Conservation (phyloP, 2,797 vertebrate genomes). For the Austrolebias charrua region DNA sequence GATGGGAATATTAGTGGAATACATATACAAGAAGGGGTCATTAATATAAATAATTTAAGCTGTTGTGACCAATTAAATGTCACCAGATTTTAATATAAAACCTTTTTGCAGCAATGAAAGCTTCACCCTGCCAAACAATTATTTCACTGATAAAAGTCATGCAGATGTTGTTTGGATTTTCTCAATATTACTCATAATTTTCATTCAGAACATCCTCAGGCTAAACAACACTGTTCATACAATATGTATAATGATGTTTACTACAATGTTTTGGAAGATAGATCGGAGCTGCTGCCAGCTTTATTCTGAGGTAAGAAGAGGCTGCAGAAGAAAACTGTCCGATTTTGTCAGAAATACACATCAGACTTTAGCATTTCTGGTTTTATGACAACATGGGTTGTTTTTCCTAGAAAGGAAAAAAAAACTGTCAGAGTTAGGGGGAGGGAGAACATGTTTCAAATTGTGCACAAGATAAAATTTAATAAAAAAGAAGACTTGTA, state of each 20-base stretch:
- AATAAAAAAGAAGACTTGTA: too few species aligned
- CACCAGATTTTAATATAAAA: constrained; percentile 5
- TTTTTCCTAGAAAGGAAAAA: too few species aligned
- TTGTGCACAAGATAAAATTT: too few species aligned
- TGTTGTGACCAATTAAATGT: constrained; percentile 37
- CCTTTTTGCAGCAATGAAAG: constrained; percentile 12
- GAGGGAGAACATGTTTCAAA: too few species aligned
- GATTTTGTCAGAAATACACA: constrained; percentile 31
- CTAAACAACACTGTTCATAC: constrained; percentile 40
- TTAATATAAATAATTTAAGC: constrained; percentile 12
- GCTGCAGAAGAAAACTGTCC: constrained; percentile 28
- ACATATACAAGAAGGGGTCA: constrained; percentile 7
- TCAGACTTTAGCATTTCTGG: constrained; percentile 19
- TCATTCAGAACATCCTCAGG: constrained; percentile 33
- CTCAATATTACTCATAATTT: constrained; percentile 24
- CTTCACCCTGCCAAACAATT: constrained; percentile 6
- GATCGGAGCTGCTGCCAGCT: constrained; percentile 35
- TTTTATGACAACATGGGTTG: constrained; percentile 12
- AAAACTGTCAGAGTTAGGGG: too few species aligned
- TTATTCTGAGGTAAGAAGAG: constrained; percentile 9
- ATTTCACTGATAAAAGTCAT: constrained; percentile 25
- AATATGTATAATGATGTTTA: constrained; percentile 45
- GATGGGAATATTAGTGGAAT: constrained; percentile 7
- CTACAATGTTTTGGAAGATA: constrained; percentile 17
- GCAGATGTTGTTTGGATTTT: constrained; percentile 2